Conservation (phyloP, 2,797 vertebrate species). For the Neopelma chrysocephalum region DNA sequence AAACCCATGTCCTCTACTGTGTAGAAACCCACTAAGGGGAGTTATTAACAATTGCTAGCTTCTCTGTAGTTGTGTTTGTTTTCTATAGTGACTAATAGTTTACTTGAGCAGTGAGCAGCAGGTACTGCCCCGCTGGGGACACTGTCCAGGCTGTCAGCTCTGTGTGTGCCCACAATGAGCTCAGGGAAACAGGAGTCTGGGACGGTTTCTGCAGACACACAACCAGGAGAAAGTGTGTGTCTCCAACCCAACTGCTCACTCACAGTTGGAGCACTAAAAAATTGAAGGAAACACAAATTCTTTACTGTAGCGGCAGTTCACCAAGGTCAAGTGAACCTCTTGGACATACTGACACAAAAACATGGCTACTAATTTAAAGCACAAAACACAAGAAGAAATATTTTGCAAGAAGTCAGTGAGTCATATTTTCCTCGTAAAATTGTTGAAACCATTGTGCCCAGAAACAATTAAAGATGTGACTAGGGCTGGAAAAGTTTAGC, state of each 20-base stretch:
- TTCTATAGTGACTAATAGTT: background rate
- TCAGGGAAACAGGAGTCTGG: background rate
- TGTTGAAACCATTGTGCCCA: constrained; percentile 44
- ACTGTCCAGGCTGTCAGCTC: background rate
- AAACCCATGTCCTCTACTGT: background rate
- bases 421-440: constrained; percentile 46
- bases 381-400: constrained; percentile 14
- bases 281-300: background rate
- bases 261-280: background rate
- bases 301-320: background rate
- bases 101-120: background rate
- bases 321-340: background rate
- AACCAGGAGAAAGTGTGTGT: background rate
- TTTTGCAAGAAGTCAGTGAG: constrained; percentile 33
- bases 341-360: background rate
- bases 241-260: background rate
- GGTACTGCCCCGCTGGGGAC: background rate
- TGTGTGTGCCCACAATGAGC: background rate
- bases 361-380: background rate
- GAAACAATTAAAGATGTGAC: constrained; percentile 52
- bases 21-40: background rate
- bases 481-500: constrained; percentile 34
- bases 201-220: background rate
- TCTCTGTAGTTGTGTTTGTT: background rate
- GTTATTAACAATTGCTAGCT: background rate